Conservation (phyloP, 2,888 invertebrate species). For the Baronia brevicornis region DNA sequence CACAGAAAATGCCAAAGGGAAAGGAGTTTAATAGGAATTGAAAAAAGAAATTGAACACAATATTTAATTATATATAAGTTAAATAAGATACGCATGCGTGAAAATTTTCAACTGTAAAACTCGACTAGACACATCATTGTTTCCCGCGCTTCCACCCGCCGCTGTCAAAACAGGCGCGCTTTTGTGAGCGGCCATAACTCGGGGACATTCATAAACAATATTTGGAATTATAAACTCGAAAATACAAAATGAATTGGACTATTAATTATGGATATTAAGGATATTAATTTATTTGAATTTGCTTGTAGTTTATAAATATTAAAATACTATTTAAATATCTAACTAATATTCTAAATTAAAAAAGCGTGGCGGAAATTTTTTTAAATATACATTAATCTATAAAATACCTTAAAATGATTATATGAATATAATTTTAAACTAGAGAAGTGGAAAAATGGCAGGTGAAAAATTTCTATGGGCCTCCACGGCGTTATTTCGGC, state of each 20-base stretch:
- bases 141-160: conserved; percentile 47
- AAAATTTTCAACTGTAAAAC: conserved; percentile 34
- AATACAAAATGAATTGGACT: no score
- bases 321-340: conserved; percentile 13
- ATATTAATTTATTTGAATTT: no score
- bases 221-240: no score
- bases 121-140: conserved; percentile 41
- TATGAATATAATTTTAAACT: no score
- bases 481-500: conserved; percentile 52
- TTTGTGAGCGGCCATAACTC: conserved; percentile 10
- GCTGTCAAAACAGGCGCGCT: conserved; percentile 38
- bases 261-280: no score
- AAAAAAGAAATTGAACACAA: no score
- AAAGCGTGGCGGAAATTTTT: conserved; percentile 6
- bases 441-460: no score
- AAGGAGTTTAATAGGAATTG: no score
- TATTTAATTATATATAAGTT: no score
- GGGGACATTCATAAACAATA: no score
- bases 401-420: no score
- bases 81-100: conserved; percentile 39
- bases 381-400: conserved; percentile 14
- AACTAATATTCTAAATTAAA: conserved; percentile 11
- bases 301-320: conserved; percentile 16
- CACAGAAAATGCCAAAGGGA: no score
- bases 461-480: conserved; percentile 54